Evolutionary conservation across 1,140 invertebrate species (phyloP).

Genomic region (Phymorhynchus buccinoides): DNA sequence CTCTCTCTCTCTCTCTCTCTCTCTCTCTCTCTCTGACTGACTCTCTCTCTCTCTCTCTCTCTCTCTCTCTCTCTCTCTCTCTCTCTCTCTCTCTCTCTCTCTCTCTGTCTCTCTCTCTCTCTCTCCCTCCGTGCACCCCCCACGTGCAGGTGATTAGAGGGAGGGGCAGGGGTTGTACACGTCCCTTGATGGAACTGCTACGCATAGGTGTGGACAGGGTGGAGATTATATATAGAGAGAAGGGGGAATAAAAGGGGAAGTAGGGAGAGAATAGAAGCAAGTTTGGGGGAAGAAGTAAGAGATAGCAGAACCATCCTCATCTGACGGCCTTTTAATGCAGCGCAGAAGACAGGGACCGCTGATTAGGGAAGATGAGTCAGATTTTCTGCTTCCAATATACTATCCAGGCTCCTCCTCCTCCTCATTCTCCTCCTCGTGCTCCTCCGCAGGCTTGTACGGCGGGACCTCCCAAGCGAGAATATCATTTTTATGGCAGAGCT

Average conservation of each 20-base stretch:
- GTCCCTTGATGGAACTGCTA: slow-evolving; percentile 12
- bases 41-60: neutral
- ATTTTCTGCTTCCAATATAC: neutral
- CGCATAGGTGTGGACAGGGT: neutral
- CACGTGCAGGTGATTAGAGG: slow-evolving; percentile 36
- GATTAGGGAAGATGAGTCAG: slow-evolving; percentile 27
- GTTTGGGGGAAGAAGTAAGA: neutral
- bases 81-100: slow-evolving; percentile 1
- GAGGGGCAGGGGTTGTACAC: neutral
- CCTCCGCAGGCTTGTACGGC: neutral
- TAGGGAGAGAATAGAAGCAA: too few relatives aligned
- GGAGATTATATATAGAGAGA: too few relatives aligned
- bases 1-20: neutral
- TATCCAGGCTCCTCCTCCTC: too few relatives aligned
- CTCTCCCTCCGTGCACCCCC: too few relatives aligned
- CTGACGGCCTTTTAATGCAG: slow-evolving; percentile 28
- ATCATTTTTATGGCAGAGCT: slow-evolving; percentile 18
- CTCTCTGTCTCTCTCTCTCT: too few relatives aligned
- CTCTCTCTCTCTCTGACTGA: too few relatives aligned
- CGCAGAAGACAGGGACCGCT: neutral
- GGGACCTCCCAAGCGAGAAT: slow-evolving; percentile 22
- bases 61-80: neutral
- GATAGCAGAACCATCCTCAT: slow-evolving; percentile 35
- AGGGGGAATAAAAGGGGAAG: too few relatives aligned
- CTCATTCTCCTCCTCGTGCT: too few relatives aligned